Evolutionary conservation across 1,140 invertebrate species (phyloP).

Genomic region (Globodera rostochiensis): DNA sequence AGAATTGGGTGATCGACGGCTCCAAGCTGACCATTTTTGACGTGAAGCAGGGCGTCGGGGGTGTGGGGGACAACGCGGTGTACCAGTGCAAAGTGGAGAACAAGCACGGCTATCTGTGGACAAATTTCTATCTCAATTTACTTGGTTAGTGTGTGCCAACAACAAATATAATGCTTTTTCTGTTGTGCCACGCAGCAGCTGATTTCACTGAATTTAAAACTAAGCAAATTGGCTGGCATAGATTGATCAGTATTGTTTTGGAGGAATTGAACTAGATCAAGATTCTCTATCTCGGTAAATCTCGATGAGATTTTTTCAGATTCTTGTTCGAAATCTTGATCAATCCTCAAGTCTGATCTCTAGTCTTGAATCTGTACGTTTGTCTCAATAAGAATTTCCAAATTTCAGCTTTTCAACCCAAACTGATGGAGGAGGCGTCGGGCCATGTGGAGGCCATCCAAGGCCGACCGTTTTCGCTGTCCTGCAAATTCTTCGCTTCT

Average conservation of each 20-base stretch:
- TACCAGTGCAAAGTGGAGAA: conserved; percentile 99
- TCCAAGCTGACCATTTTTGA: conserved; percentile 81
- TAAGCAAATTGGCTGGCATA: neutral
- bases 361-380: too few relatives aligned
- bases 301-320: too few relatives aligned
- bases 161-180: too few relatives aligned
- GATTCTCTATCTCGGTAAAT: too few relatives aligned
- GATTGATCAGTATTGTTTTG: conserved; percentile 10
- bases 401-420: conserved; percentile 79
- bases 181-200: too few relatives aligned
- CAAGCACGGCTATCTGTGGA: conserved; percentile 76
- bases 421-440: conserved; percentile 82
- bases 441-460: conserved; percentile 77
- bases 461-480: conserved; percentile 79
- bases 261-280: too few relatives aligned
- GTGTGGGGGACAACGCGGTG: conserved; percentile 82
- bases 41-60: conserved; percentile 74
- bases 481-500: conserved; percentile 89
- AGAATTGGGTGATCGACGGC: conserved; percentile 70
- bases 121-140: conserved; percentile 96
- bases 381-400: neutral
- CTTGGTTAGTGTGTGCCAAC: conserved; percentile 67
- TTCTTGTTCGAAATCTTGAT: too few relatives aligned
- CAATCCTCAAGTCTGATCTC: too few relatives aligned
- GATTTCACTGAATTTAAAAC: too few relatives aligned